A percentile compares a stretch with the other conserved stretches of the same genome.
Evolutionary conservation across 37 sponge, comb jelly and placozoan species (phyloP).

Genomic region (Petrosia ficiformis): DNA sequence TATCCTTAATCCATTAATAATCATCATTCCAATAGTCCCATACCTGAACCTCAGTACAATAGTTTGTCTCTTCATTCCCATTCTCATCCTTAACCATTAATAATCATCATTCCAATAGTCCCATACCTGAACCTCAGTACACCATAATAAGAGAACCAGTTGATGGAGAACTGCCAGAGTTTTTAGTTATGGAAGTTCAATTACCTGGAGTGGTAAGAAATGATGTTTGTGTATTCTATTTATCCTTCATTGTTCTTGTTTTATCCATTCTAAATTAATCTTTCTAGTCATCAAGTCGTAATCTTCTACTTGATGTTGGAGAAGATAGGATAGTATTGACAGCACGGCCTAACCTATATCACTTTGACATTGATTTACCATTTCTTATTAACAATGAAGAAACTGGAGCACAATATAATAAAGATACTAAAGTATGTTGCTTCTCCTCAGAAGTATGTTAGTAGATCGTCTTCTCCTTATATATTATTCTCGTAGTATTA

Average conservation of each 20-base stretch:
- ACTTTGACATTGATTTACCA: constrained; percentile 78
- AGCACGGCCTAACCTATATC: constrained; percentile 70
- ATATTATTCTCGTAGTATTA: no score
- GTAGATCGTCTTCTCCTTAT: no score
- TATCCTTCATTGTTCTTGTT: neutral
- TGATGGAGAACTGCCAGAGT: constrained; percentile 68
- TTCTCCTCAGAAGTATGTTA: no score
- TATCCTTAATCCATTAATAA: no score
- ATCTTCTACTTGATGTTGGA: constrained; percentile 82
- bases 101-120: neutral
- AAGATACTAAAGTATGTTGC: constrained; percentile 54
- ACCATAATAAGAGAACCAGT: constrained; percentile 80
- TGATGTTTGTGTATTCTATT: neutral
- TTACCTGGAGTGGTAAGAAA: constrained; percentile 80
- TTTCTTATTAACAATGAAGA: constrained; percentile 58
- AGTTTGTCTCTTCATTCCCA: no score
- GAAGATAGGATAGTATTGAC: constrained; percentile 76
- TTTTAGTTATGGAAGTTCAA: constrained; percentile 80
- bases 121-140: constrained; percentile 63
- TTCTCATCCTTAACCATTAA: neutral
- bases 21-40: no score
- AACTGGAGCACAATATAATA: constrained; percentile 80
- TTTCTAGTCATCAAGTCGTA: constrained; percentile 29
- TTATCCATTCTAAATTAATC: no score
- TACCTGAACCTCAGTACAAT: no score